phyloP scores from a whole-genome alignment of 1,140 invertebrate species.

The Drosophila mauritiana region DNA sequence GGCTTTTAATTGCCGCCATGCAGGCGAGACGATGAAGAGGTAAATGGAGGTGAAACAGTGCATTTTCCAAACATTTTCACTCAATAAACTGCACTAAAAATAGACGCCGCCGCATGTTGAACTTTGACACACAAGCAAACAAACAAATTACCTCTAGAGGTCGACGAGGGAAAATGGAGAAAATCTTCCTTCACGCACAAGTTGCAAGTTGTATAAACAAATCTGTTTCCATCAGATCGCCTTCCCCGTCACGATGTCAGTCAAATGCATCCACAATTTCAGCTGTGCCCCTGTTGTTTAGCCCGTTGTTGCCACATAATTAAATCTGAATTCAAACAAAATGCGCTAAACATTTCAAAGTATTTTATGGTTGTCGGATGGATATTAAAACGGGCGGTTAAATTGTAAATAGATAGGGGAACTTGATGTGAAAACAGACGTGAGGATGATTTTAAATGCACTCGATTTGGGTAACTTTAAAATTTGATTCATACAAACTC shows the following conservation, averaged over 20 bases:
- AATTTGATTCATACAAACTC: too few species aligned
- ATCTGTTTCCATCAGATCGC: slow-evolving; percentile 48
- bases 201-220: slow-evolving; percentile 53
- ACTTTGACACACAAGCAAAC: slow-evolving; percentile 74
- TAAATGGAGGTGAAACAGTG: slow-evolving; percentile 9
- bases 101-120: slow-evolving; percentile 62
- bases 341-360: slow-evolving; percentile 72
- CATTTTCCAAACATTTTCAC: slow-evolving; percentile 57
- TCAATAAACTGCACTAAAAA: slow-evolving; percentile 68
- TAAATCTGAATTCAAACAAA: slow-evolving; percentile 81
- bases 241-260: slow-evolving; percentile 13
- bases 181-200: slow-evolving; percentile 38
- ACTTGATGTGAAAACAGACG: background rate
- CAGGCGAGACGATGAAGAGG: slow-evolving; percentile 19
- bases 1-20: slow-evolving; percentile 62
- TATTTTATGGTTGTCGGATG: slow-evolving; percentile 65
- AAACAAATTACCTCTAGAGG: slow-evolving; percentile 67
- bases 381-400: slow-evolving; percentile 2
- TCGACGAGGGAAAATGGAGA: background rate
- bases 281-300: slow-evolving; percentile 25
- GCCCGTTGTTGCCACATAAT: slow-evolving; percentile 76
- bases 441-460: slow-evolving; percentile 5
- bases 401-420: slow-evolving; percentile 18
- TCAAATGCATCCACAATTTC: slow-evolving; percentile 20
- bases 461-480: background rate